Evolutionary conservation across 2,888 invertebrate genomes (phyloP), one percentile per base, ranked within the genome.

Genomic region (Nipponacmea schrenckii): DNA sequence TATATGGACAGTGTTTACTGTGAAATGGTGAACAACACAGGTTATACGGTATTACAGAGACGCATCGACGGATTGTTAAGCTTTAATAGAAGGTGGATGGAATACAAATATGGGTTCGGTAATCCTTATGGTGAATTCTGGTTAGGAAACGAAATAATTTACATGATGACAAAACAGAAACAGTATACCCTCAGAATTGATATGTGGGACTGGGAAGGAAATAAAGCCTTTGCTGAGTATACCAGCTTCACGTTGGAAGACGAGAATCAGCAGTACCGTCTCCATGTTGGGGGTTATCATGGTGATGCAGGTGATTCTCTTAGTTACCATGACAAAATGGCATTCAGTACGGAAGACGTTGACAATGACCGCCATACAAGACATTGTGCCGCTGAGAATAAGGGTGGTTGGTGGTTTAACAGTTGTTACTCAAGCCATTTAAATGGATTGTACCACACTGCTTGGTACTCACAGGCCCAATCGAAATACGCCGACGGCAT

Each of bases 351-450:
- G 0, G 82, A 83, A 64, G 88, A 88, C 77, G 79, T 78, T 46
- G 88, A 88, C 80, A 88, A 88, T 74, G 88, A 88, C 72, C 78
- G 83, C 39, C 83, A 85, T 74, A 80, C 78, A 68, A 79, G 85
- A 14, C 85, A 87, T 78, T 88, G 88, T 72, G 88, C 87, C 0
- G 83, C 79, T 1, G 87, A 87, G 56, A 84, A 85, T 79, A 86
- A 86, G 72, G 83, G 83, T 1, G 88, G 88, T 7, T 88, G 88
- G 88, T 88, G 88, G 88, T 88, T 83, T 77, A 82, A 85, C 72
- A 81, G 80, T 24, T 87, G 88, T 71, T 86, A 83, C 77, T 80
- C 80, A 64, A 81, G 84, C 71, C 83, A 87, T 71, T 80, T 88
- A 62, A 88, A 88, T 77, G 88, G 88, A 15, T 77, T 85, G 39